phyloP scores from a whole-genome alignment of 2,113 vertebrate genomes.

The Prinia subflava region DNA sequence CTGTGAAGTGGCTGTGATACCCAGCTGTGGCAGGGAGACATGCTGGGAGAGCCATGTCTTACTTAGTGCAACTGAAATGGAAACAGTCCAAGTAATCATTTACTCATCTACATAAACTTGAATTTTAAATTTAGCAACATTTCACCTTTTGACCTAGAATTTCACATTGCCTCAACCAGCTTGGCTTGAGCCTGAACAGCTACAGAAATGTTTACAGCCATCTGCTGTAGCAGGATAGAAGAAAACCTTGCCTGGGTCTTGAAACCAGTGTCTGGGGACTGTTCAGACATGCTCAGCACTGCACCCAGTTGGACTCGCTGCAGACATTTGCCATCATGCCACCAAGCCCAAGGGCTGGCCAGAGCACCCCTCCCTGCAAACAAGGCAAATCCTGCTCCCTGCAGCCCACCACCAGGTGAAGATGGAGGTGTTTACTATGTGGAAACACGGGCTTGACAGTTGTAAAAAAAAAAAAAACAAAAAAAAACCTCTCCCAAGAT shows the following conservation, averaged over 20 bases:
- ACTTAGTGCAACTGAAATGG: background rate
- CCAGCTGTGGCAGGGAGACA: background rate
- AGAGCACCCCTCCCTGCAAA: background rate
- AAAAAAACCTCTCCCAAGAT: background rate
- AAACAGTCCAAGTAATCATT: conserved; percentile 28
- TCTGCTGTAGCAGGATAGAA: background rate
- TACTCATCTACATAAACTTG: background rate
- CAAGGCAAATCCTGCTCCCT: background rate
- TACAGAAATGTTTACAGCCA: conserved; percentile 13
- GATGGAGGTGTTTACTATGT: no score
- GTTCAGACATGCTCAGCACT: accelerated
- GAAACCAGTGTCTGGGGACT: background rate
- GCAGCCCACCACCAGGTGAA: background rate
- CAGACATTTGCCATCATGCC: background rate
- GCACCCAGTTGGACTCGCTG: background rate
- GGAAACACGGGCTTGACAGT: background rate
- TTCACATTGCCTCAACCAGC: conserved; percentile 16
- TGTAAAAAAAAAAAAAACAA: background rate
- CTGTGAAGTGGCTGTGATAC: background rate
- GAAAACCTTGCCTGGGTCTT: background rate
- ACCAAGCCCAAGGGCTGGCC: background rate
- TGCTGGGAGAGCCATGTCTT: background rate
- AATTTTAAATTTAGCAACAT: conserved; percentile 43
- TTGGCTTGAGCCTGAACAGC: conserved; percentile 32
- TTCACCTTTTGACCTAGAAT: conserved; percentile 40